phyloP scores from a whole-genome alignment of 2,113 vertebrate species.

The Pomatostomus ruficeps region DNA sequence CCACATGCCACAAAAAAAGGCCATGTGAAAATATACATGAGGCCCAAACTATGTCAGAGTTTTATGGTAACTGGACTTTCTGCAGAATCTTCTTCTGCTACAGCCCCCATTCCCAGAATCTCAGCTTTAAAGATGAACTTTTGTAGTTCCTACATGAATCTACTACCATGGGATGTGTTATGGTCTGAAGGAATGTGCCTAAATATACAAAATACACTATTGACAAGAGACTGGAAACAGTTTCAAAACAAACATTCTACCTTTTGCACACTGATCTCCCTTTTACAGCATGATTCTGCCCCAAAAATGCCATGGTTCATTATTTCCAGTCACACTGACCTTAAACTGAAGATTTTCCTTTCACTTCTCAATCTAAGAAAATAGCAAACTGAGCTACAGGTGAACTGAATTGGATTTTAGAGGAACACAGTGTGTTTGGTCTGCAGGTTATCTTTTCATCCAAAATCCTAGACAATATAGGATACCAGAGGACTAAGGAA shows the following conservation, averaged over 20 bases:
- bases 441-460: background rate
- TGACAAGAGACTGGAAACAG: background rate
- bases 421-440: rapidly evolving
- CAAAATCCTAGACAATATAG: background rate
- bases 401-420: background rate
- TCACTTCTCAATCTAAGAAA: background rate
- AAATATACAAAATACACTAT: background rate
- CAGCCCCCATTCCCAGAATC: background rate
- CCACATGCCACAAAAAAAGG: background rate
- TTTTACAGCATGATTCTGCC: background rate
- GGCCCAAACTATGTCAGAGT: background rate
- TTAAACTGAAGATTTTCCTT: background rate
- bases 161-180: background rate
- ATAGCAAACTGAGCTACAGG: background rate
- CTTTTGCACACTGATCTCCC: background rate
- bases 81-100: background rate
- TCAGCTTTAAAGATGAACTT: background rate
- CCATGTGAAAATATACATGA: background rate
- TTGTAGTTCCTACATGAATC: background rate
- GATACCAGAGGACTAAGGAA: background rate
- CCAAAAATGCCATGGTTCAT: background rate
- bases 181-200: background rate
- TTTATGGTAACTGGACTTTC: background rate
- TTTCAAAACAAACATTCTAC: background rate
- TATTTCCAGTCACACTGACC: background rate